Evolutionary conservation across 2,113 vertebrate species (phyloP).

Genomic region (Protomyctophum bolini): DNA sequence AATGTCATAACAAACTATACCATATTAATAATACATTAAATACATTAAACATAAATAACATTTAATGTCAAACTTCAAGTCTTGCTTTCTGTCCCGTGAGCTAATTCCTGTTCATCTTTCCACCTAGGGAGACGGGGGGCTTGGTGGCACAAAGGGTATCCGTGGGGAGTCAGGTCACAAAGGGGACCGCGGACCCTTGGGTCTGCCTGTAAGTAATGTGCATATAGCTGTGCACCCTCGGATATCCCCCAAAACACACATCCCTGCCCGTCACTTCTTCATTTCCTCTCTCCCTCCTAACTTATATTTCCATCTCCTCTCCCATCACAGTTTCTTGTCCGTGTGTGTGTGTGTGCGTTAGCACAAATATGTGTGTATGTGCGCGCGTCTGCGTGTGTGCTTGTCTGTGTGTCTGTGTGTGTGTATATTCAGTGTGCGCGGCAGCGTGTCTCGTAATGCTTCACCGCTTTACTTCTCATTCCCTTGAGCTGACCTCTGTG

Average conservation of each 20-base stretch:
- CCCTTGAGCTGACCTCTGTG: constrained; percentile 52
- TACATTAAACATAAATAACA: too few species aligned
- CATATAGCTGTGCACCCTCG: constrained; percentile 72
- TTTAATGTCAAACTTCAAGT: constrained; percentile 13
- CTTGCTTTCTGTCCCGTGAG: constrained; percentile 3
- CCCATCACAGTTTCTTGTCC: constrained; percentile 16
- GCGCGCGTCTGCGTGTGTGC: constrained; percentile 5
- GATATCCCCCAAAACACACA: constrained; percentile 33
- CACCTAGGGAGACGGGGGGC: constrained; percentile 93
- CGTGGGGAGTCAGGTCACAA: constrained; percentile 97
- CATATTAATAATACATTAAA: too few species aligned
- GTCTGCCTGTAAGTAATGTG: constrained; percentile 97
- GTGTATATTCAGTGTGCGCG: constrained; percentile 5
- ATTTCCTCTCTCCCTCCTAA: not conserved
- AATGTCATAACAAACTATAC: too few species aligned
- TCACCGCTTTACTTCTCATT: constrained; percentile 48
- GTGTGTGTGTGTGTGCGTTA: too few species aligned
- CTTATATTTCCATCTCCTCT: constrained; percentile 2
- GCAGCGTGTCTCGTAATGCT: constrained; percentile 13
- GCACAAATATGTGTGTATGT: not conserved
- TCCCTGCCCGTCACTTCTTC: constrained; percentile 8
- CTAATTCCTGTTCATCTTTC: constrained; percentile 72
- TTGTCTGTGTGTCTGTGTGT: constrained; percentile 1
- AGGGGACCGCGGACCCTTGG: constrained; percentile 97
- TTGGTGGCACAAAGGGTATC: constrained; percentile 94